Evolutionary conservation across 1,140 invertebrate species (phyloP).

Genomic region (Pararge aegeria): DNA sequence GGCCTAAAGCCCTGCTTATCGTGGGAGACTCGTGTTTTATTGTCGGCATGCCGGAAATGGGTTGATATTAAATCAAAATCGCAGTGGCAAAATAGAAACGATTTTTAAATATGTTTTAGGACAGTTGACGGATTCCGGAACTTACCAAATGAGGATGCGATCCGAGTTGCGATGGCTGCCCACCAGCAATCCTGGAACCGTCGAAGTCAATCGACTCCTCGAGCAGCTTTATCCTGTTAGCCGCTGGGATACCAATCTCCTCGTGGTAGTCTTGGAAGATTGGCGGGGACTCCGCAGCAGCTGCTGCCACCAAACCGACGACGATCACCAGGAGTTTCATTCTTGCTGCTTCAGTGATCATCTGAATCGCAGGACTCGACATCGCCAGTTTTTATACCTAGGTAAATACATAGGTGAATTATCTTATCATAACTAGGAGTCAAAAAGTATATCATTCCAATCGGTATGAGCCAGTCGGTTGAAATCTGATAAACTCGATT

Average conservation of each 20-base stretch:
- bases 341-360: neutral
- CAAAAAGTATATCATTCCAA: too few relatives aligned
- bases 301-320: neutral
- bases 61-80: too few relatives aligned
- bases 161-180: neutral
- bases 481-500: too few relatives aligned
- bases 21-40: too few relatives aligned
- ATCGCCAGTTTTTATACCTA: neutral
- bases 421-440: too few relatives aligned
- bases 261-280: conserved; percentile 15
- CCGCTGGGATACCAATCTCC: conserved; percentile 9
- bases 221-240: conserved; percentile 1
- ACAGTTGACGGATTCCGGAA: too few relatives aligned
- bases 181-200: conserved; percentile 17
- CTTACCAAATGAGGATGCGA: conserved; percentile 16
- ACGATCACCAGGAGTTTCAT: conserved; percentile 12
- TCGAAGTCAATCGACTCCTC: conserved; percentile 16
- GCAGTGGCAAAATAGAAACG: too few relatives aligned
- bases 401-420: too few relatives aligned
- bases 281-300: neutral
- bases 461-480: too few relatives aligned
- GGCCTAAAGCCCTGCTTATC: too few relatives aligned
- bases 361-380: neutral
- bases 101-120: too few relatives aligned
- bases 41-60: too few relatives aligned